phyloP scores from a whole-genome alignment of 2,797 vertebrate species.

The Argyrosomus regius region DNA sequence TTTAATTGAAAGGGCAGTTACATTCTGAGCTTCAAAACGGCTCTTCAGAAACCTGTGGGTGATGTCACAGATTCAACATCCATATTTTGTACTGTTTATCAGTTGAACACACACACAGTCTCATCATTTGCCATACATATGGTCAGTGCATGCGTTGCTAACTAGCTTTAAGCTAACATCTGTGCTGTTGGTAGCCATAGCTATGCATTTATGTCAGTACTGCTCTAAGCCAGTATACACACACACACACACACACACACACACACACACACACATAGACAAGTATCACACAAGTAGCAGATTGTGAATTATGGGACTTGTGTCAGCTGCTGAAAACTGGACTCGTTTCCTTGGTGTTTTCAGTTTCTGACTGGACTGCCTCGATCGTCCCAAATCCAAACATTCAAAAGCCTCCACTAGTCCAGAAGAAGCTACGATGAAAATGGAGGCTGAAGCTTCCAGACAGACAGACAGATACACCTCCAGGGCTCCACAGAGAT shows the following conservation, averaged over 20 bases:
- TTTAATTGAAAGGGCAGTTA: too few species aligned
- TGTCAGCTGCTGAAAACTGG: slow-evolving; percentile 26
- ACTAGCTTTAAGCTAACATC: not conserved
- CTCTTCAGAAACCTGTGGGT: too few species aligned
- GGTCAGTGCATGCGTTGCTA: not conserved
- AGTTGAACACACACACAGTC: too few species aligned
- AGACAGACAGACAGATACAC: not conserved
- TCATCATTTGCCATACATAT: not conserved
- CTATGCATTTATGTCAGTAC: slow-evolving; percentile 1
- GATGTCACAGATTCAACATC: too few species aligned
- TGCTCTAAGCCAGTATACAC: not conserved
- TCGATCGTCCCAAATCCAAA: slow-evolving; percentile 29
- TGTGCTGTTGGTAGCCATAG: not conserved
- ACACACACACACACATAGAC: not conserved
- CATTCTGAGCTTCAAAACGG: too few species aligned
- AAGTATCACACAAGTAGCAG: slow-evolving; percentile 11
- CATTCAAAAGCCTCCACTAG: slow-evolving; percentile 18
- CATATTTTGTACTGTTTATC: too few species aligned
- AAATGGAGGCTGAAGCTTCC: not conserved
- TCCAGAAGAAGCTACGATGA: not conserved
- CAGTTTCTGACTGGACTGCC: not conserved
- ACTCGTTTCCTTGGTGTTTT: slow-evolving; percentile 29
- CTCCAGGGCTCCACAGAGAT: slow-evolving; percentile 11
- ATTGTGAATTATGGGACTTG: slow-evolving; percentile 25
- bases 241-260: not conserved